Percentiles rank a stretch among this genome's conserved stretches.
phyloP scores from a whole-genome alignment of 2,113 vertebrate genomes.

The Psilopogon haemacephalus region DNA sequence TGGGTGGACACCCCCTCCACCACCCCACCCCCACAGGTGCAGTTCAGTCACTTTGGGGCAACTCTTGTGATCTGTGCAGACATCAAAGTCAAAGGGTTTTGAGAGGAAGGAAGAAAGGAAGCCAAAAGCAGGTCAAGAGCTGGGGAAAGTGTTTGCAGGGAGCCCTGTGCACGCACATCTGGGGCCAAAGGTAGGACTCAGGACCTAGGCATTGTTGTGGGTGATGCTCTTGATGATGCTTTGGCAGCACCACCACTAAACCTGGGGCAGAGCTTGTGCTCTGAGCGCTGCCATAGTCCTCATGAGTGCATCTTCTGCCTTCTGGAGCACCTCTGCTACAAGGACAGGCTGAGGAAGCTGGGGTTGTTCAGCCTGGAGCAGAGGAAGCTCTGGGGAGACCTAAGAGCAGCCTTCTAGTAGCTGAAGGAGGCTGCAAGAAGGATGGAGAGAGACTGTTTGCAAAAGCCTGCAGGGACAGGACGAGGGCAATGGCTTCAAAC shows the following conservation, averaged over 20 bases:
- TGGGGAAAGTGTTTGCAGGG: background rate
- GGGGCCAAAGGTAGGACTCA: background rate
- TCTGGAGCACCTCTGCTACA: too few relatives aligned
- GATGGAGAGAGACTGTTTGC: too few relatives aligned
- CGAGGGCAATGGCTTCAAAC: too few relatives aligned
- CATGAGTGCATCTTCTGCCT: rapidly evolving
- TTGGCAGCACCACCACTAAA: background rate
- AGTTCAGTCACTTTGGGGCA: background rate
- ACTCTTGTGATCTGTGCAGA: background rate
- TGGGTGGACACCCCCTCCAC: background rate
- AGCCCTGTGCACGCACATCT: rapidly evolving
- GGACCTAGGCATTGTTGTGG: too few relatives aligned
- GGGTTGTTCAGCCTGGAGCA: too few relatives aligned
- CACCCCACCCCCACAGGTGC: background rate
- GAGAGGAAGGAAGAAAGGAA: background rate
- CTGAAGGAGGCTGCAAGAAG: too few relatives aligned
- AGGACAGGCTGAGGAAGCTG: too few relatives aligned
- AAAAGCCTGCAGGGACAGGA: too few relatives aligned
- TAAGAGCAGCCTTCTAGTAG: too few relatives aligned
- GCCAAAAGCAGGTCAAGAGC: background rate
- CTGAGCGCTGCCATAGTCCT: background rate
- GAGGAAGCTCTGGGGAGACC: too few relatives aligned
- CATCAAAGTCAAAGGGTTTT: rapidly evolving
- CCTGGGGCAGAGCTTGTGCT: background rate
- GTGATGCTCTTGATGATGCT: background rate